These are phyloP conservation scores for Atractosteus spatula DNA, from an alignment of 2,113 vertebrate species.

Conservation along the genomic window DNA sequence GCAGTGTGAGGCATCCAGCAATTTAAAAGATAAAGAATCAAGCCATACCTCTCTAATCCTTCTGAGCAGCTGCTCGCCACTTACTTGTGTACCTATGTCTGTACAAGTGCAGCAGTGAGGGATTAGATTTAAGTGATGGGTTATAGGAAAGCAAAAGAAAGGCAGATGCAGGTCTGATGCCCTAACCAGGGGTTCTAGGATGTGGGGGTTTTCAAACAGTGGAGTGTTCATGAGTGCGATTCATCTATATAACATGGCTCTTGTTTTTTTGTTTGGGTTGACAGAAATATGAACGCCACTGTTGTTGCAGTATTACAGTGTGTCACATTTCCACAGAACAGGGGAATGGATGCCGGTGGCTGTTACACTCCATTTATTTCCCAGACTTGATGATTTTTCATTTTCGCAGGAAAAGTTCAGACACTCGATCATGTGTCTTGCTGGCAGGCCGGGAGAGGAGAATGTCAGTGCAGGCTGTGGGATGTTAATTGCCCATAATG, in stretches of 20 bases:
- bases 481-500: constrained; percentile 14
- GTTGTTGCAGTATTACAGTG: constrained; percentile 1
- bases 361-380: constrained; percentile 16
- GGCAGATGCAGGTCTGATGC: no score
- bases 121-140: no score
- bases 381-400: constrained; percentile 17
- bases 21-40: no score
- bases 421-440: constrained; percentile 13
- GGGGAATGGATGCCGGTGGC: constrained; percentile 2
- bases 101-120: no score
- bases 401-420: constrained; percentile 10
- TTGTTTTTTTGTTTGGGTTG: not conserved
- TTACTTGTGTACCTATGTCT: no score
- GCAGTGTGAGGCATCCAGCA: no score
- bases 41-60: no score
- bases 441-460: constrained; percentile 1
- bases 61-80: no score
- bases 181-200: no score
- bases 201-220: no score
- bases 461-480: constrained; percentile 6
- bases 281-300: constrained; percentile 11
- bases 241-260: not conserved
- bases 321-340: constrained; percentile 5
- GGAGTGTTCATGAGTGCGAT: not conserved
- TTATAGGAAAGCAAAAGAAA: no score